Conservation (phyloP, 2,113 vertebrate species). For the Pluvialis apricaria region DNA sequence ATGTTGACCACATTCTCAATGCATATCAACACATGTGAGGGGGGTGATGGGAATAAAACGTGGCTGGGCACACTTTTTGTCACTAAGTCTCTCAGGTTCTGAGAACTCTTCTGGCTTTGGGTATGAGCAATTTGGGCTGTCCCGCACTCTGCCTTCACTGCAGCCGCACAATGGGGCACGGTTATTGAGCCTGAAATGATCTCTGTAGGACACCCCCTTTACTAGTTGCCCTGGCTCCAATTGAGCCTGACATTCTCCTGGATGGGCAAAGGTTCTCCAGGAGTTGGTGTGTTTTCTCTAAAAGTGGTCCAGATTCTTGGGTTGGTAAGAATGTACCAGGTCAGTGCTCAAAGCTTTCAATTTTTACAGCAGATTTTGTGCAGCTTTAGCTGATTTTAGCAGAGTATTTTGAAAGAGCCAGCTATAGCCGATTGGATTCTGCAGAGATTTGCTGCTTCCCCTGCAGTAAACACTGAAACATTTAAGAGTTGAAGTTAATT, state of each 20-base stretch:
- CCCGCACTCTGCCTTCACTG: neutral
- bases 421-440: neutral
- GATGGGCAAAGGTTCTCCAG: neutral
- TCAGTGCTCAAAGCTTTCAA: neutral
- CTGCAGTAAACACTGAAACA: neutral
- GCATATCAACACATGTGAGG: neutral
- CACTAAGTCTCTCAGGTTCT: neutral
- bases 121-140: neutral
- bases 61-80: neutral
- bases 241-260: neutral
- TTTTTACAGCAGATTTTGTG: neutral
- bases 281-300: neutral
- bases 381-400: neutral
- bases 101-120: neutral
- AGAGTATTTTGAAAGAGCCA: neutral
- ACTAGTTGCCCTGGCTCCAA: neutral
- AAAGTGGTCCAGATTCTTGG: neutral
- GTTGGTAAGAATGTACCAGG: neutral
- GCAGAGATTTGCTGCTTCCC: neutral
- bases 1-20: fast-evolving
- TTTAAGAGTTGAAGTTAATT: neutral
- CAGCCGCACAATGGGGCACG: fast-evolving
- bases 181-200: neutral
- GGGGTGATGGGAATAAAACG: neutral
- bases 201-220: neutral